Base-by-base conservation (phyloP, 2,888 invertebrate genomes). In the Elegia similella region DNA sequence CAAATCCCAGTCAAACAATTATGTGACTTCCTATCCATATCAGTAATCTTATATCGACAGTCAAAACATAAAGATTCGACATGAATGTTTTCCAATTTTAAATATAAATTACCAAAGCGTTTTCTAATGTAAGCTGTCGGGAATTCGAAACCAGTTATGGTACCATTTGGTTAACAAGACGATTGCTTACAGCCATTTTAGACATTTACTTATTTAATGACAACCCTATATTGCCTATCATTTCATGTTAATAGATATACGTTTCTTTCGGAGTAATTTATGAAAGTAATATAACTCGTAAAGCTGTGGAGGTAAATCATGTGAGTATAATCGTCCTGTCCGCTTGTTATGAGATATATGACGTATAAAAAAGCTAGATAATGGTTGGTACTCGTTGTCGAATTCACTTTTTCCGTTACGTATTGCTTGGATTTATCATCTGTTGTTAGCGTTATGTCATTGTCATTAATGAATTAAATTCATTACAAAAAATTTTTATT, bases 1-100 rank as follows among this genome's bases (percentile, higher is more conserved):
- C 72, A 68, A 75, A 72, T 71, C 75, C 68, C 70, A 66, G 70
- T 70, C 63, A 68, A 73, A 73, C 79, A 73, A 76, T 79, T 75
- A 78, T 75, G 69, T 63, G 74, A 48, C 23, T 56, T 71, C 65
- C 71, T 58, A 59, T 75, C 72, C 72, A 73, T 66, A 59, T 73
- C 72, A 72, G 72, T 66, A 68, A 72, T 76, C 66, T 74, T 64
- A 77, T 64, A 69, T 70, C 66, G 66, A 73, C 68, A 75, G 80
- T 78, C 72, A 74, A 46, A 58, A 75, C 70, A 71, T 71, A 63
- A 65, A 75, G 75, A 67, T 66, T 61, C 53, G 57, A 65, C 63
- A 69, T 70, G 61, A 74, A 75, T 66, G 68, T 68, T 73, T 62
- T 69, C 66, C 70, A 63, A 72, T 72, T 76, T 74, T 68, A 71